Conservation (phyloP, 2,888 invertebrate genomes). For the Idaea biselata region DNA sequence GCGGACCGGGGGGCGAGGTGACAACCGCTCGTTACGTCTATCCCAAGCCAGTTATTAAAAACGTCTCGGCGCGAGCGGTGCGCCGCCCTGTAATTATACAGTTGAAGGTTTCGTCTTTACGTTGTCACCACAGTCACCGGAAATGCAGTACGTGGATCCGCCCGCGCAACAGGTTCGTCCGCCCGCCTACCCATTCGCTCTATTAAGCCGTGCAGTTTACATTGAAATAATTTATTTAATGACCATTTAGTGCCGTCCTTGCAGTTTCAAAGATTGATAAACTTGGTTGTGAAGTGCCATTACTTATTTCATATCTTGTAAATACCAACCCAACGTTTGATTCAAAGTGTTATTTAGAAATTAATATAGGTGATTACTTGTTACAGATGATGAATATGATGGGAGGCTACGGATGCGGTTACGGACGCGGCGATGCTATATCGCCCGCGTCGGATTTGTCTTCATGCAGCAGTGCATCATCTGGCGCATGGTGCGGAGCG, state of each 20-base stretch:
- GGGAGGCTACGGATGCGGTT: conserved; percentile 66
- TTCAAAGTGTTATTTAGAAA: conserved; percentile 4
- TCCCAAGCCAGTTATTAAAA: conserved; percentile 82
- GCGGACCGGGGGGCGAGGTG: conserved; percentile 70
- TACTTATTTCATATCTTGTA: conserved; percentile 2
- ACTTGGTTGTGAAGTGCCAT: conserved; percentile 18
- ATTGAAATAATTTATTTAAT: conserved; percentile 27
- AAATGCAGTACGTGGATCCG: conserved; percentile 78
- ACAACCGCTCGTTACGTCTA: conserved; percentile 81
- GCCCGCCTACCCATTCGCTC: conserved; percentile 56
- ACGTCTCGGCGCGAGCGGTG: conserved; percentile 81
- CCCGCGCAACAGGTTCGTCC: conserved; percentile 77
- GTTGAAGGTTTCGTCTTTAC: conserved; percentile 69
- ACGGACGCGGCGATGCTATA: conserved; percentile 76
- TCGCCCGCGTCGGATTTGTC: conserved; percentile 70
- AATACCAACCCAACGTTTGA: conserved; percentile 1
- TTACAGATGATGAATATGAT: conserved; percentile 76
- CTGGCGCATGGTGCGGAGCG: conserved; percentile 61
- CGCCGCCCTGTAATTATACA: conserved; percentile 80
- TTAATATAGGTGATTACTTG: conserved; percentile 18
- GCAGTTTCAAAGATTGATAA: conserved; percentile 15
- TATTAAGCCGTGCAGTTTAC: conserved; percentile 45
- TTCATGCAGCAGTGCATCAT: conserved; percentile 71
- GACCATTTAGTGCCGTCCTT: conserved; percentile 16
- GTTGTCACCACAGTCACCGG: conserved; percentile 73